Evolutionary conservation across 2,113 vertebrate species (phyloP), one percentile per base, ranked within the genome.

Genomic region (Falcunculus frontatus): DNA sequence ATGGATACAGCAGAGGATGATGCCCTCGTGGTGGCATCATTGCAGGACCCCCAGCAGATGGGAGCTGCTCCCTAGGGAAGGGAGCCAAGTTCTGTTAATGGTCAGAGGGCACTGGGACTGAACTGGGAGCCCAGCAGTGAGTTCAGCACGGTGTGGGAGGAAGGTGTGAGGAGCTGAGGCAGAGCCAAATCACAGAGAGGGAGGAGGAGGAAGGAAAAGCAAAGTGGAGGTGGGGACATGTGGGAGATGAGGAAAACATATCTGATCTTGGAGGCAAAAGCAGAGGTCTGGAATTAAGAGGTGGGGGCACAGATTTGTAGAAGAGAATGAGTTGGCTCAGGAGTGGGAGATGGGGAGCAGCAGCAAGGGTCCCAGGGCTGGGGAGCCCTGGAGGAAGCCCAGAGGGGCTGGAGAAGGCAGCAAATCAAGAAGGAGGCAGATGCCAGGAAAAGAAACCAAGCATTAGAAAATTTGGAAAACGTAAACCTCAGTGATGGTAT

Each of bases 61-160:
- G 26, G 25, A 30, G 42, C 64, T 77, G 41, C 69, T 78, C 67
- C 37, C 50, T 15, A 1, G n/a, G 46, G 32, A 46, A 41, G 16
- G 23, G n/a, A 52, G 4, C 4, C 27, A 3, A 9, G 23, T 2
- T 8, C 70, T 42, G 39, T 17, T 3, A 5, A 5, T 3, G 2
- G 13, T 20, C 5, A 1, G 33, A 44, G 30, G 2, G 21, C 25
- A 6, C 56, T 59, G n/a, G 69, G 22, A 63, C 25, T 7, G 37
- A 78, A 16, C 33, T 53, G 56, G 27, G 33, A 83, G 19, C 23
- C 39, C 47, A 69, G 35, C 29, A 67, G 18, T 5, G 53, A 22
- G 29, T 4, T 52, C n/a, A 57, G 22, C 39, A 46, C 42, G 33
- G 22, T 10, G 62, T 46, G 49, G 33, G 46, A 69, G 22, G 25